Evolutionary conservation across 2,888 invertebrate genomes (phyloP).

Genomic region (Chrysopilus asiliformis): DNA sequence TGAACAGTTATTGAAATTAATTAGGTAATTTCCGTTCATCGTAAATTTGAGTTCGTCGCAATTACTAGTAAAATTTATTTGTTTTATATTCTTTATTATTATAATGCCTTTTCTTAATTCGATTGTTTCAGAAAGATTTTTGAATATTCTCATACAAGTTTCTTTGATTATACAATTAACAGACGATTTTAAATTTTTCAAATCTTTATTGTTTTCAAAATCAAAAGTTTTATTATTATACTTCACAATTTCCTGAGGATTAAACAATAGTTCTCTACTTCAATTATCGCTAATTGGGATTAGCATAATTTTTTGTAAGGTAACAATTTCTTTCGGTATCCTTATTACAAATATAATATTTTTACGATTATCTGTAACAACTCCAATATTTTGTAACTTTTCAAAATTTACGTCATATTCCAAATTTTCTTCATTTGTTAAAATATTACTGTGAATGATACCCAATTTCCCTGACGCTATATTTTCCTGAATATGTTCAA

Average conservation of each 20-base stretch:
- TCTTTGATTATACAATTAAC: too few species aligned
- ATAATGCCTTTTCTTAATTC: constrained; percentile 1
- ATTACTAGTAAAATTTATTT: constrained; percentile 1
- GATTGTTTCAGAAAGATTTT: constrained; percentile 1
- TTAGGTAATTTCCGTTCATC: too few species aligned
- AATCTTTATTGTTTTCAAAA: constrained; percentile 2
- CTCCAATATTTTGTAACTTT: constrained; percentile 7
- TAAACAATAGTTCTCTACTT: constrained; percentile 1
- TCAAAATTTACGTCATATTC: constrained; percentile 6
- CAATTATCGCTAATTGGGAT: too few species aligned
- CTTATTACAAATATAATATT: too few species aligned
- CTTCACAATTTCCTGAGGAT: constrained; percentile 3
- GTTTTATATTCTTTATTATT: constrained; percentile 3
- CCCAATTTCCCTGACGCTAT: constrained; percentile 7
- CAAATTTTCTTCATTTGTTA: constrained; percentile 4
- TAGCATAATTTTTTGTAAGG: too few species aligned
- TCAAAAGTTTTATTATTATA: not conserved
- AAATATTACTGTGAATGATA: too few species aligned
- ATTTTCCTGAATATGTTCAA: constrained; percentile 8
- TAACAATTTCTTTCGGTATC: too few species aligned
- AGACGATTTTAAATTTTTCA: too few species aligned
- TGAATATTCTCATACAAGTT: not conserved
- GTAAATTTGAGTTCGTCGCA: constrained; percentile 6
- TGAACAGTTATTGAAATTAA: too few species aligned
- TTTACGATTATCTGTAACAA: constrained; percentile 4